phyloP scores from a whole-genome alignment of 2,113 vertebrate species.

The Sinocyclocheilus grahami region DNA sequence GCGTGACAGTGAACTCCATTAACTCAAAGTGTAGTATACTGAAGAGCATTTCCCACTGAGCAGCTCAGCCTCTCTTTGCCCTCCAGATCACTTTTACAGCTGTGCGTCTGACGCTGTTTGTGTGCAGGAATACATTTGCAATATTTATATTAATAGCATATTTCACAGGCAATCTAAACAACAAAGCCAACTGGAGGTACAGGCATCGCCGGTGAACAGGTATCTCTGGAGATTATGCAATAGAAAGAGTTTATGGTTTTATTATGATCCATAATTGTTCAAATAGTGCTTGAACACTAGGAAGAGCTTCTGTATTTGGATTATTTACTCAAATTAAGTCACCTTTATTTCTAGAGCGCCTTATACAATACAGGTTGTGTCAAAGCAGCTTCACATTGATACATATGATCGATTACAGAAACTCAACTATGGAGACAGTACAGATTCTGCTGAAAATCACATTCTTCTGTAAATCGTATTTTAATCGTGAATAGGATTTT shows the following conservation, averaged over 20 bases:
- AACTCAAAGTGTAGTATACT: conserved; percentile 27
- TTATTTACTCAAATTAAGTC: background rate
- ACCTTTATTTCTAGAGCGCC: too few species aligned
- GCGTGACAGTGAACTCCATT: conserved; percentile 28
- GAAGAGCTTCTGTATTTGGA: background rate
- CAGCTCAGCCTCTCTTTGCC: conserved; percentile 20
- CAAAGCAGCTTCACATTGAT: too few species aligned
- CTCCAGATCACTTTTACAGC: conserved; percentile 1
- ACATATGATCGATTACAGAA: too few species aligned
- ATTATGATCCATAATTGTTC: background rate
- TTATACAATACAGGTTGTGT: too few species aligned
- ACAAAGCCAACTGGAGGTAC: background rate
- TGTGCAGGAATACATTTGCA: background rate
- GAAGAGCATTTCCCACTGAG: conserved; percentile 14
- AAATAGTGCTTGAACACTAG: background rate
- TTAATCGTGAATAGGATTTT: too few species aligned
- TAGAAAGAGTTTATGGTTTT: background rate
- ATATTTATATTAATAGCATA: too few species aligned
- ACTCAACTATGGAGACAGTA: background rate
- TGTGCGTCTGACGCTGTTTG: conserved; percentile 13
- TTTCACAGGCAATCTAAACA: background rate
- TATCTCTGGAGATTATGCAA: background rate
- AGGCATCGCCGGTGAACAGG: conserved; percentile 3
- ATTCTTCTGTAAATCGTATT: too few species aligned
- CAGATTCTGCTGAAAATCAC: too few species aligned